These are phyloP conservation scores for Orussus abietinus DNA, from an alignment of 1,140 invertebrate genomes.

Conservation along the genomic window DNA sequence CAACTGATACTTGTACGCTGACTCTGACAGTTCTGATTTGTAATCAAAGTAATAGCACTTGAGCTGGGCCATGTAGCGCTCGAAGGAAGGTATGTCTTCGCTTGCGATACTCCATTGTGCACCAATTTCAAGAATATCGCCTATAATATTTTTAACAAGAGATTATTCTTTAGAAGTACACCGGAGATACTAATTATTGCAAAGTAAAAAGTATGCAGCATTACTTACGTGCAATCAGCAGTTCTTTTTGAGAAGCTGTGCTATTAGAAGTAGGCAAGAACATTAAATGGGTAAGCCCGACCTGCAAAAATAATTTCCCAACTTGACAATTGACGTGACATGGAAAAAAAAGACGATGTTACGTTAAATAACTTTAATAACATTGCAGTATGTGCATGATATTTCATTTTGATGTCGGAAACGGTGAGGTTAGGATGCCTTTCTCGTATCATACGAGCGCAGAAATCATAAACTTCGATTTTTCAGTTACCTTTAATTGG, in stretches of 20 bases:
- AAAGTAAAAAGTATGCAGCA: conserved; percentile 1
- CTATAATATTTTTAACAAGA: conserved; percentile 41
- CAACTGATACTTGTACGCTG: conserved; percentile 91
- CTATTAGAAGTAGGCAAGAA: conserved; percentile 84
- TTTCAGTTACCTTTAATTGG: conserved; percentile 66
- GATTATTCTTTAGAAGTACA: conserved; percentile 7
- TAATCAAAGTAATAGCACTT: conserved; percentile 99
- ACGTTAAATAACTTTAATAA: no score
- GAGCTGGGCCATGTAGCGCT: conserved; percentile 93
- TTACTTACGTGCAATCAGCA: conserved; percentile 76
- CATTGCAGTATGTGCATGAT: no score
- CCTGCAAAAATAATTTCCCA: conserved; percentile 52
- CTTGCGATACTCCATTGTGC: conserved; percentile 90
- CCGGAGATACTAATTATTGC: not conserved
- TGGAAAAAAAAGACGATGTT: no score
- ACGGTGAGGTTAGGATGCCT: not conserved
- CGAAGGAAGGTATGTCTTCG: conserved; percentile 91
- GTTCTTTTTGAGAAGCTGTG: conserved; percentile 77
- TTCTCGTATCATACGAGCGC: not conserved
- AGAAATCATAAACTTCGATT: conserved; percentile 17
- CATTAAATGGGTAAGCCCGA: conserved; percentile 77
- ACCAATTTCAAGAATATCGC: conserved; percentile 92
- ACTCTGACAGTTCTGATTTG: conserved; percentile 86
- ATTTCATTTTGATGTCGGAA: no score
- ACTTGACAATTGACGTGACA: conserved; percentile 2